Evolutionary conservation across 1,140 invertebrate genomes (phyloP), one percentile per base, ranked within the genome.

Genomic region (Drosophila baimaii): DNA sequence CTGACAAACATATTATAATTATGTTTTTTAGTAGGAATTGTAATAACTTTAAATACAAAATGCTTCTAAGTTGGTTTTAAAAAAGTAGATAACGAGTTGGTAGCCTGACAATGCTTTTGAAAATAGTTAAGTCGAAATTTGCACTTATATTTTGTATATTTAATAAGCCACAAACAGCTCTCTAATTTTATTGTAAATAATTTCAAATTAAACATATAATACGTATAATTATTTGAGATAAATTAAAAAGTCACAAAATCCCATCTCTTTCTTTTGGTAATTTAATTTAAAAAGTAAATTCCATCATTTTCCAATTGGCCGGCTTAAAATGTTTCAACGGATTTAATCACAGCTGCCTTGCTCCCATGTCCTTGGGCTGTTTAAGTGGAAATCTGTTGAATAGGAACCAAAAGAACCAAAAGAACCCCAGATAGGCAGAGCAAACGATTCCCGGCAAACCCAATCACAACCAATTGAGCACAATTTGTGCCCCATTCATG

Each of bases 381-480:
- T 49, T 71, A 71, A 71, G 65, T 37, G 66, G 43, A 71, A 70
- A 29, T 49, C 52, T 58, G 43, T 56, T 54, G 66, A 70, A 49
- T 71, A 29, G 66, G 33, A 33, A 10, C 25, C 31, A 19, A 57
- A 29, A 57, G 39, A 65, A 46, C 21, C 27, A n/a, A 37, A 33
- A 69, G 47, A 56, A 23, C n/a, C 21, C 37, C 41, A 55, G 19
- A 44, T 29, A 31, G 21, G 44, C 65, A 35, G 15, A 43, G 44
- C 61, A 41, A 52, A 33, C 29, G 7, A 10, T 54, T 33, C 10
- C 61, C 15, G 17, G 41, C 65, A 70, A 70, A 71, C 65, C 66
- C 68, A 71, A 71, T 71, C 65, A 71, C 68, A 71, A 71, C 65
- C 68, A 71, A 71, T 71, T 71, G 68, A 71, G 65, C 68, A 41